These are phyloP conservation scores for Drosophila kambysellisi DNA, from an alignment of 2,888 invertebrate species.

Conservation along the genomic window DNA sequence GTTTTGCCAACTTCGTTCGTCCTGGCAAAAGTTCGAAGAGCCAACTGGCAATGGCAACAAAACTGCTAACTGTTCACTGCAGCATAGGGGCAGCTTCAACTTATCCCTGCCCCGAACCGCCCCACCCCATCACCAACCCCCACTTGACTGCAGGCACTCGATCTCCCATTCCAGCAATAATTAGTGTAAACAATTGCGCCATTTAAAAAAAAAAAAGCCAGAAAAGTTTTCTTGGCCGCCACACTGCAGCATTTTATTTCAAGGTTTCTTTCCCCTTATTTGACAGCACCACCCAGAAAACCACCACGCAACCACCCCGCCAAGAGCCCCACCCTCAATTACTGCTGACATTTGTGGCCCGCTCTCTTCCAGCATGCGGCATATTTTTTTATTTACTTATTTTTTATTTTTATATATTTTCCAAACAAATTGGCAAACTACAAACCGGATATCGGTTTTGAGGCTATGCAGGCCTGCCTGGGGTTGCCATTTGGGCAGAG, in stretches of 20 bases:
- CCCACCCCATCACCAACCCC: background rate
- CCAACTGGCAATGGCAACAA: constrained; percentile 26
- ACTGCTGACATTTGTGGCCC: background rate
- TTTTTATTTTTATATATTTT: constrained; percentile 15
- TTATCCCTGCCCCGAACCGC: no score
- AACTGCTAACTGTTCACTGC: constrained; percentile 34
- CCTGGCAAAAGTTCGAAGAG: constrained; percentile 59
- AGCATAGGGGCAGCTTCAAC: constrained; percentile 8
- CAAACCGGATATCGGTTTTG: constrained; percentile 63
- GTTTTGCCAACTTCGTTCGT: constrained; percentile 66
- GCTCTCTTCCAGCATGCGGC: constrained; percentile 35
- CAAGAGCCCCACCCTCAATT: background rate
- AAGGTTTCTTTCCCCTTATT: constrained; percentile 41
- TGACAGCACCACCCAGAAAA: constrained; percentile 2
- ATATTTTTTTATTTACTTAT: constrained; percentile 40
- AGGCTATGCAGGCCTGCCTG: background rate
- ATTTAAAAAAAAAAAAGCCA: constrained; percentile 28
- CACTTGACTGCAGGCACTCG: background rate
- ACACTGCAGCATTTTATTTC: constrained; percentile 67
- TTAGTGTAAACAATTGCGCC: constrained; percentile 78
- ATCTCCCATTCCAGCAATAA: constrained; percentile 55
- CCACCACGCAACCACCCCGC: background rate
- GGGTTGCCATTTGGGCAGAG: constrained; percentile 14
- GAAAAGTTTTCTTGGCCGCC: constrained; percentile 54
- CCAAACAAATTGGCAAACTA: constrained; percentile 66